A percentile compares a stretch with the other conserved stretches of the same genome.
These are phyloP conservation scores for Nasalis larvatus DNA, from an alignment of 2,113 vertebrate species.

Conservation along the genomic window DNA sequence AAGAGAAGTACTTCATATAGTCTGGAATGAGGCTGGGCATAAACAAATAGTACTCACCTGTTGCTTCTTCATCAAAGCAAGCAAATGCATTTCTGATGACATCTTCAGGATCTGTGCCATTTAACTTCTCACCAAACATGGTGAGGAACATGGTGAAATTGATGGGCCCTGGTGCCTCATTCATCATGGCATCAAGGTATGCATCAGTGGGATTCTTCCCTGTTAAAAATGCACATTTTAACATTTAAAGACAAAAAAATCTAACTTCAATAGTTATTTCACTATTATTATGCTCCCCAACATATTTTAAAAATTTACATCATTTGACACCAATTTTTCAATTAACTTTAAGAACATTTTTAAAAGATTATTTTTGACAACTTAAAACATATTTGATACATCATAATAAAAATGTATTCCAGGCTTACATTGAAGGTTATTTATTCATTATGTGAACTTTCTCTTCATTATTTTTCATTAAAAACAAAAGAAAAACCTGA, in stretches of 20 bases:
- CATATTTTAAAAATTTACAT: not conserved
- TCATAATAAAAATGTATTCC: not conserved
- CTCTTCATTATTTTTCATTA: not conserved
- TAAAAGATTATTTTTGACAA: not conserved
- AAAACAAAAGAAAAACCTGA: not conserved
- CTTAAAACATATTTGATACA: not conserved
- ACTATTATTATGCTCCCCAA: not conserved
- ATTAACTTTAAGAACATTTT: not conserved
- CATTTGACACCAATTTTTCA: constrained; percentile 25
- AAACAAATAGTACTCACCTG: constrained; percentile 83
- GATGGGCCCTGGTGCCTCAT: constrained; percentile 95
- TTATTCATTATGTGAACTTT: not conserved
- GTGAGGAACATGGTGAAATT: constrained; percentile 99
- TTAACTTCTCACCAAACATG: constrained; percentile 98
- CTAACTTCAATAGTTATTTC: not conserved
- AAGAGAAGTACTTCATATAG: not conserved
- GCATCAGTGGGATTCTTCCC: constrained; percentile 96
- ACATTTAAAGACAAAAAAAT: not conserved
- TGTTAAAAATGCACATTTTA: constrained; percentile 66
- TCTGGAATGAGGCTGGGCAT: not conserved
- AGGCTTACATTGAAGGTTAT: not conserved
- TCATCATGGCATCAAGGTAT: constrained; percentile 98
- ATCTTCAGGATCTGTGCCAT: constrained; percentile 91
- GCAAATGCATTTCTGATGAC: constrained; percentile 98
- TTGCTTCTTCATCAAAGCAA: constrained; percentile 97